Evolutionary conservation across 2,797 vertebrate species (phyloP), one percentile per base, ranked within the genome.

Genomic region (Myoxocephalus aenaeus): DNA sequence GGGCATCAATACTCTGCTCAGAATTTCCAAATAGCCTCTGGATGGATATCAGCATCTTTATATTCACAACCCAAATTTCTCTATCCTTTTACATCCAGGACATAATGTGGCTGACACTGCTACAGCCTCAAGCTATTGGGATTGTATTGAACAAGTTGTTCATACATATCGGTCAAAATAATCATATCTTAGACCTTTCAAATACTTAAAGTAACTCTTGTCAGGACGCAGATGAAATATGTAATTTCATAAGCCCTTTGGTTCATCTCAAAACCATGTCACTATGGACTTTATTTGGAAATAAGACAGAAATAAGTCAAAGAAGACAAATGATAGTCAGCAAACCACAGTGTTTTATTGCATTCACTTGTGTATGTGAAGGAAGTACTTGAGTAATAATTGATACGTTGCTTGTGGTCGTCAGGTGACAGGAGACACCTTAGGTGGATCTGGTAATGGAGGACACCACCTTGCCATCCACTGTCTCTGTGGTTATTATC

Each of bases 381-480:
- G 64, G 51, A 66, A 46, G 10, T 25, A 22, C 20, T 66, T 10
- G 17, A 17, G 8, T 50, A 42, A 42, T 50, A 50, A 54, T 54
- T 54, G 25, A 70, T 38, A 50, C 29, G 44, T 71, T 75, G 12
- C 42, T 51, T 40, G 40, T 57, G 3, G 34, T 10, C 38, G 20
- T 69, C 59, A 44, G 57, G 11, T n/a, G 59, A 62, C 2, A 0
- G 34, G 67, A 57, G 42, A 38, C 57, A 40, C 40, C 42, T 80
- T 83, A 87, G 14, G 18, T 11, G 22, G 20, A 14, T 22, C 11
- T 38, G 8, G 65, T 71, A 1, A 25, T 51, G 5, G 89, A 83
- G 56, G 93, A 91, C 63, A 97, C 92, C 85, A 97, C 91, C 83
- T 86, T 92, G 59, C 97, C 97, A 0, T 98, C 86, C 70, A 86